Percentiles rank a stretch among this genome's conserved stretches.
phyloP scores from a whole-genome alignment of 2,888 invertebrate species.

The Campoplex capitator region DNA sequence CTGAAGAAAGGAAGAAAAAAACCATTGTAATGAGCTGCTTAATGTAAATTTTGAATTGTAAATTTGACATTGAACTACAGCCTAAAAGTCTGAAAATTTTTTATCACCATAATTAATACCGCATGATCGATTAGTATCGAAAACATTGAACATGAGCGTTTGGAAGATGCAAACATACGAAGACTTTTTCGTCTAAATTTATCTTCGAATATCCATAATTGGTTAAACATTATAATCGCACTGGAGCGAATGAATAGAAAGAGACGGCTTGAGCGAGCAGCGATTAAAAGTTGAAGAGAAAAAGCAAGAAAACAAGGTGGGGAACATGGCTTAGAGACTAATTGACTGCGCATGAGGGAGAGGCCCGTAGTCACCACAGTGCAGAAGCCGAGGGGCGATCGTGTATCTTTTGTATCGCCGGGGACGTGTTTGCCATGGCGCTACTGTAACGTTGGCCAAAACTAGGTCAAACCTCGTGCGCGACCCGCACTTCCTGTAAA shows the following conservation, averaged over 20 bases:
- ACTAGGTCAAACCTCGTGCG: constrained; percentile 62
- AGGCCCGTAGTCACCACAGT: constrained; percentile 28
- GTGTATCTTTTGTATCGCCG: constrained; percentile 29
- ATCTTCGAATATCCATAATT: background rate
- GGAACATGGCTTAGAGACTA: constrained; percentile 38
- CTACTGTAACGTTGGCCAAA: constrained; percentile 47
- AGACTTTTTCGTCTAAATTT: background rate
- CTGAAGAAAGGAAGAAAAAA: background rate
- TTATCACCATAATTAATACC: background rate
- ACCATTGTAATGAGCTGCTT: background rate
- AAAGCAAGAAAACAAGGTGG: constrained; percentile 33
- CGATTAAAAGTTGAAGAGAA: background rate
- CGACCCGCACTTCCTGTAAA: constrained; percentile 65
- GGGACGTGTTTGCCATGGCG: constrained; percentile 44
- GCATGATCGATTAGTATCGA: background rate
- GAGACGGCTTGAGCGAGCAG: background rate
- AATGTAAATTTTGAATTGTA: background rate
- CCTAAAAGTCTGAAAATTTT: background rate
- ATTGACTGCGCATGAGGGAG: constrained; percentile 57
- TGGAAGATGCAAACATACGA: background rate
- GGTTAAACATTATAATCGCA: too few relatives aligned
- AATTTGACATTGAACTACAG: background rate
- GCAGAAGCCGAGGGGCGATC: constrained; percentile 31
- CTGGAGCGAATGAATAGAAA: too few relatives aligned
- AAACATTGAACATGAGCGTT: background rate